Evolutionary conservation across 2,113 vertebrate species (phyloP), one percentile per base, ranked within the genome.

Genomic region (Psephotus haematonotus): DNA sequence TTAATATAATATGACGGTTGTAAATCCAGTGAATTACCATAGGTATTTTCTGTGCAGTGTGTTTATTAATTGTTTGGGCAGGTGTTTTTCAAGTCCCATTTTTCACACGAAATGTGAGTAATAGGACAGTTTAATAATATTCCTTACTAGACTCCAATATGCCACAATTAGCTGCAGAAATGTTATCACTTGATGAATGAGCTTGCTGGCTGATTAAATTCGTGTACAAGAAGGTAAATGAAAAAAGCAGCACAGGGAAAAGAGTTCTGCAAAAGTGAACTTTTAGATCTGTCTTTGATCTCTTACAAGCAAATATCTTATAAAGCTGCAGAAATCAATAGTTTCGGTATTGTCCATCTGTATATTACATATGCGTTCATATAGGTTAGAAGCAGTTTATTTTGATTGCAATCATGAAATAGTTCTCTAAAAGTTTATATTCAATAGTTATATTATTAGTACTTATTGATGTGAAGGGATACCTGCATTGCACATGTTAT

Each of bases 61-160:
- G 90, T 94, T 97, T 97, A 97, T 97, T 97, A 97, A 98, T 96
- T 98, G 97, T 98, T 98, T 98, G 88, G 97, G 96, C 97, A 98
- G 97, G 97, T 98, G 98, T 96, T 97, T 97, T 95, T 93, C 92
- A 97, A 82, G 97, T 90, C 86, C 16, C 19, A 44, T 53, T 77
- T 96, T 97, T 96, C 92, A 96, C 94, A 88, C 75, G 29, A 95
- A 96, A 96, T 0, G 22, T 95, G 96, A 90, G 90, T 95, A 97
- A 91, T 95, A 97, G 71, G 91, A 88, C 78, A 84, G 64, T 96
- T 98, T 97, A 94, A 90, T 97, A 97, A 95, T 91, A 82, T 88
- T 93, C 89, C 90, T 88, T 90, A 43, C 50, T 83, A 67, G 82
- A 76, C 47, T 95, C 81, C 82, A 92, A 44, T 47, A 79, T 24